Percentiles rank a stretch among this genome's conserved stretches.
Conservation (phyloP, 2,888 invertebrate species). For the Ommatoiulus sabulosus region DNA sequence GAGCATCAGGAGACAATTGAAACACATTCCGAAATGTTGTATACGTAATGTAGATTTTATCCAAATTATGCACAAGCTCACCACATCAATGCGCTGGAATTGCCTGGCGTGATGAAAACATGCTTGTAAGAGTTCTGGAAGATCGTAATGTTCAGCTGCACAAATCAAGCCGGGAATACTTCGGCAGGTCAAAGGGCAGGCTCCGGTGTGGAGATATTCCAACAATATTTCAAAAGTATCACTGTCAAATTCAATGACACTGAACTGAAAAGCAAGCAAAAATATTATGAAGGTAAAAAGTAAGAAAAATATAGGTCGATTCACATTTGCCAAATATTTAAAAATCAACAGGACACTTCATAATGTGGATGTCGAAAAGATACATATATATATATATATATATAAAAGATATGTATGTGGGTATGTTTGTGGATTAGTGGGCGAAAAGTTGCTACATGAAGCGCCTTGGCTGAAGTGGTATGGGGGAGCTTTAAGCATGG, state of each 20-base stretch:
- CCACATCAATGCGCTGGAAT: constrained; percentile 90
- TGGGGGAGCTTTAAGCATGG: too few species aligned
- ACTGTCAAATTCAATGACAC: constrained; percentile 94
- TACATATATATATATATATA: too few species aligned
- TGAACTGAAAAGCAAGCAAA: constrained; percentile 75
- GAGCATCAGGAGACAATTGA: not conserved
- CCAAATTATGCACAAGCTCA: constrained; percentile 67
- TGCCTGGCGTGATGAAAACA: constrained; percentile 97
- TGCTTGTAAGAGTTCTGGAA: constrained; percentile 90
- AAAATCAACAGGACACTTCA: too few species aligned
- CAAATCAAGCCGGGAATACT: constrained; percentile 93
- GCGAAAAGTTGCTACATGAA: too few species aligned
- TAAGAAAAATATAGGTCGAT: not conserved
- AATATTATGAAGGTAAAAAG: constrained; percentile 29
- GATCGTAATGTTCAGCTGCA: constrained; percentile 93
- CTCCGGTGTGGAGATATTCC: constrained; percentile 93
- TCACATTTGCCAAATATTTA: too few species aligned
- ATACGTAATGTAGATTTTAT: not conserved
- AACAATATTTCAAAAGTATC: constrained; percentile 91
- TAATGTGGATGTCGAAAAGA: too few species aligned
- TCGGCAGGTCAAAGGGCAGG: constrained; percentile 90
- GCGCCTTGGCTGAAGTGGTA: too few species aligned
- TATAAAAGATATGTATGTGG: too few species aligned
- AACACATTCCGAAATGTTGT: not conserved
- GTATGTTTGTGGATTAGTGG: too few species aligned